Percentiles rank a stretch among this genome's conserved stretches.
Conservation (phyloP, 1,140 invertebrate species). For the Hestina assimilis region DNA sequence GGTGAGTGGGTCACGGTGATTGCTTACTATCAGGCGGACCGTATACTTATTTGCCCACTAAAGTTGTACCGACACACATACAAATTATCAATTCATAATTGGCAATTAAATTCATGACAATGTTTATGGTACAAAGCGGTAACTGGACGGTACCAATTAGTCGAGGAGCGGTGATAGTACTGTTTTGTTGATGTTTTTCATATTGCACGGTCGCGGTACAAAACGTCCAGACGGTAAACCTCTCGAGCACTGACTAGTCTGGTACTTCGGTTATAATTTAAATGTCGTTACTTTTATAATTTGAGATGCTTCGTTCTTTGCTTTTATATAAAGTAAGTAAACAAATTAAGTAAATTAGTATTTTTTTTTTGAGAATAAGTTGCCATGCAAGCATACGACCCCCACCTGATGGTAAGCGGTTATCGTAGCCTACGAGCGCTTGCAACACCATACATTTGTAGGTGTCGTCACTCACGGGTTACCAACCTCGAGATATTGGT, state of each 20-base stretch:
- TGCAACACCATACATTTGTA: too few species aligned
- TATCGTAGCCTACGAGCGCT: too few species aligned
- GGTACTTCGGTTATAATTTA: conserved; percentile 1
- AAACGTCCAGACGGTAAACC: background rate
- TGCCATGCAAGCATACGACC: too few species aligned
- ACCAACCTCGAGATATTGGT: too few species aligned
- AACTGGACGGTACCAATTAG: conserved; percentile 8
- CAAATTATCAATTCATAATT: conserved; percentile 1
- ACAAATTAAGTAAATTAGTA: too few species aligned
- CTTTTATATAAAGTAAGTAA: background rate
- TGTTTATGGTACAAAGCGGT: background rate
- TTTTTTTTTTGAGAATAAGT: background rate
- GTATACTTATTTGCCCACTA: too few species aligned
- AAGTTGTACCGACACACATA: too few species aligned
- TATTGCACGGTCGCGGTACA: conserved; percentile 3
- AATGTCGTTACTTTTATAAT: background rate
- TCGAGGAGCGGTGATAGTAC: background rate
- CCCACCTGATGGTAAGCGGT: too few species aligned
- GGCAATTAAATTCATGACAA: conserved; percentile 1
- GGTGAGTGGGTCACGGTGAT: too few species aligned
- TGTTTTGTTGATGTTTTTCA: conserved; percentile 9
- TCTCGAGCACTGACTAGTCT: background rate
- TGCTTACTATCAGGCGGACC: too few species aligned
- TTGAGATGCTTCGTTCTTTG: background rate
- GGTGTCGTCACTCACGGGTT: too few species aligned